Evolutionary conservation across 2,113 vertebrate species (phyloP).

Genomic region (Spermophilus dauricus): DNA sequence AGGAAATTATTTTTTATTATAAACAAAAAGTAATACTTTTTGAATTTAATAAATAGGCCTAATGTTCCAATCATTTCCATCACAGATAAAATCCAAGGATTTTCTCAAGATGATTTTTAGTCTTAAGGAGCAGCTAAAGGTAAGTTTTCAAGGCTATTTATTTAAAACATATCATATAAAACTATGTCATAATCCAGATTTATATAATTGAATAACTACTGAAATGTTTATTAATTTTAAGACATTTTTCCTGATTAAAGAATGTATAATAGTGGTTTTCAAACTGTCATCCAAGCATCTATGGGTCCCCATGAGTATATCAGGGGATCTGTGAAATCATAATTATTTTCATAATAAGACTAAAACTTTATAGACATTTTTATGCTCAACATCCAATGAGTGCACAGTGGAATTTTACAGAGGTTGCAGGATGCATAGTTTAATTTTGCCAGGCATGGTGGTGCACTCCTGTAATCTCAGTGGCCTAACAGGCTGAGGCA

Average conservation of each 20-base stretch:
- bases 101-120: background rate
- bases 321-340: background rate
- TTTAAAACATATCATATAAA: background rate
- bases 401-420: slow-evolving; percentile 7
- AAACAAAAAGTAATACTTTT: background rate
- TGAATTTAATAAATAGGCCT: background rate
- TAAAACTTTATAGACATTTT: slow-evolving; percentile 5
- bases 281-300: background rate
- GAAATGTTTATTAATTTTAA: slow-evolving; percentile 63
- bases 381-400: slow-evolving; percentile 5
- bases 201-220: background rate
- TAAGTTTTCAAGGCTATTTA: background rate
- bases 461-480: too few species aligned
- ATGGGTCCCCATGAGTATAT: background rate
- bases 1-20: background rate
- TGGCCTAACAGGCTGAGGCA: too few species aligned
- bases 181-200: background rate
- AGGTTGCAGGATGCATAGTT: background rate
- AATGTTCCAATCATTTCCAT: background rate
- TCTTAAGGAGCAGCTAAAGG: background rate
- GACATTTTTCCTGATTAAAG: background rate
- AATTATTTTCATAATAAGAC: slow-evolving; percentile 34
- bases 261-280: background rate
- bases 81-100: background rate
- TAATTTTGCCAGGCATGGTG: too few species aligned